phyloP scores from a whole-genome alignment of 2,113 vertebrate species.

The Odocoileus virginianus region DNA sequence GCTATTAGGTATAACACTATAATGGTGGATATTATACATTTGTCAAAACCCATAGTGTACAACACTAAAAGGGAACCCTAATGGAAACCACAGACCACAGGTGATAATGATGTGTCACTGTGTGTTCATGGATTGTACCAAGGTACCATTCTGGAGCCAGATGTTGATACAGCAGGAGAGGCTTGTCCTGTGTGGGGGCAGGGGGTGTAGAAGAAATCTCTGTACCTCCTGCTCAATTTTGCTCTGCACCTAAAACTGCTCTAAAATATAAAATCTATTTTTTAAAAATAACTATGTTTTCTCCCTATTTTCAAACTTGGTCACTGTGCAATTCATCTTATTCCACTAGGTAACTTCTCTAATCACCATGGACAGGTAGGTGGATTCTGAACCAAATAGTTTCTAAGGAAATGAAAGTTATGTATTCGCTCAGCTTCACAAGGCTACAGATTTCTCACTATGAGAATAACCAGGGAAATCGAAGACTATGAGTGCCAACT shows the following conservation, averaged over 20 bases:
- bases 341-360: background rate
- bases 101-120: background rate
- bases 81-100: background rate
- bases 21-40: background rate
- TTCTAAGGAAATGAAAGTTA: constrained; percentile 18
- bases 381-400: background rate
- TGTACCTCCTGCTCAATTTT: background rate
- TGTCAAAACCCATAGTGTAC: background rate
- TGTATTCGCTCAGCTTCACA: background rate
- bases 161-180: background rate
- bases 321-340: background rate
- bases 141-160: background rate
- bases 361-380: background rate
- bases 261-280: background rate
- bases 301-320: constrained; percentile 9
- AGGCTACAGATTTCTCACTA: background rate
- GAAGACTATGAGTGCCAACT: constrained; percentile 1
- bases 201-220: background rate
- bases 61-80: background rate
- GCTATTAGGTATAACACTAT: background rate
- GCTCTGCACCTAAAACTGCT: background rate
- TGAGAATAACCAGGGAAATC: background rate
- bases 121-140: background rate
- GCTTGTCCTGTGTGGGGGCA: background rate
- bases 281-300: background rate